A percentile compares a stretch with the other conserved stretches of the same genome.
These are phyloP conservation scores for Penaeus vannamei DNA, from an alignment of 1,140 invertebrate species.

Conservation along the genomic window DNA sequence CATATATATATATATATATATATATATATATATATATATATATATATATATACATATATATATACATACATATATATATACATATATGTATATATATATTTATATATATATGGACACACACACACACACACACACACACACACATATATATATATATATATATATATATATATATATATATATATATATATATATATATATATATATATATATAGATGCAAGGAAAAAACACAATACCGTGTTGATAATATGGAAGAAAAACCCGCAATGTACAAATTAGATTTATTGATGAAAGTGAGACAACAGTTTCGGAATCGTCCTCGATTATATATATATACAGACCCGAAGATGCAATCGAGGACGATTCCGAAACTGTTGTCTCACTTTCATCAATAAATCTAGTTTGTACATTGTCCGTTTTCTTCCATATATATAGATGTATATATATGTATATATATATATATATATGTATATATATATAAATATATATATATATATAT, in stretches of 20 bases:
- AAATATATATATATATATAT: conserved; percentile 45
- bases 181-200: conserved; percentile 46
- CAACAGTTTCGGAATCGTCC: too few relatives aligned
- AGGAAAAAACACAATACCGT: too few relatives aligned
- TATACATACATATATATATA: conserved; percentile 38
- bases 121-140: conserved; percentile 1
- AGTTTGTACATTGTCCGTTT: too few relatives aligned
- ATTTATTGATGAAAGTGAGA: neutral
- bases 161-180: conserved; percentile 50
- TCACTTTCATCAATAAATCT: too few relatives aligned
- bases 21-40: conserved; percentile 33
- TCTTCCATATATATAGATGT: neutral
- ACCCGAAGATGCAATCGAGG: too few relatives aligned
- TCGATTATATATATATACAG: too few relatives aligned
- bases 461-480: conserved; percentile 38
- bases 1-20: conserved; percentile 44
- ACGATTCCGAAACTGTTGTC: too few relatives aligned
- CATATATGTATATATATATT: conserved; percentile 38
- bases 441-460: conserved; percentile 40
- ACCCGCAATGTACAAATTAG: conserved; percentile 7
- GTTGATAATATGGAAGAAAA: too few relatives aligned
- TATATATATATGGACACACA: conserved; percentile 27
- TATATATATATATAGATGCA: conserved; percentile 7
- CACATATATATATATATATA: conserved; percentile 46
- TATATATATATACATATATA: conserved; percentile 41